Evolutionary conservation across 2,797 vertebrate genomes (phyloP), one percentile per base, ranked within the genome.

Genomic region (Fundulus diaphanus): DNA sequence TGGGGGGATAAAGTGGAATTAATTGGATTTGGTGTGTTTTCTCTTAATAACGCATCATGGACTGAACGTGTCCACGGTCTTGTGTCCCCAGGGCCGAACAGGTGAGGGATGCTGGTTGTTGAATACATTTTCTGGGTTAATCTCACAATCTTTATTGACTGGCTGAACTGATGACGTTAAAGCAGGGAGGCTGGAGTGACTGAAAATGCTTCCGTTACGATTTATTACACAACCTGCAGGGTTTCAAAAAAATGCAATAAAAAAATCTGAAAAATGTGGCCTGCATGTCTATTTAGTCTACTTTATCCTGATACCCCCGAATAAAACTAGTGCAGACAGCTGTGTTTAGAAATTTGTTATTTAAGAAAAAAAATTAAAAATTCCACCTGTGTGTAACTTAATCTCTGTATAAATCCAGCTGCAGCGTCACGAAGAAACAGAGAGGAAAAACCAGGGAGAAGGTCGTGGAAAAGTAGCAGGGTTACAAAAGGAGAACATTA

Each of bases 1-100:
- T 40, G 16, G 68, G 69, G 61, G 73, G 82, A 76, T 71, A 85
- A 84, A 74, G 78, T 33, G 76, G 82, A 87, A 84, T 92, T 90
- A 91, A 90, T 88, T 84, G 76, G 81, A 83, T 88, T 90, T 83
- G 80, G 70, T 59, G 48, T 52, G 13, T 81, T 83, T 66, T 82
- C 76, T 86, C 77, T 44, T 82, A 67, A 83, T 82, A 82, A 78
- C 85, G 89, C 76, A 74, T 86, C 72, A 78, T 81, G 73, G 76
- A 79, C 80, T 51, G 75, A 29, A 48, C 54, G 46, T 73, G 69
- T 77, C 65, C 15, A 0, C 70, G 56, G 46, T 61, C 40, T 15
- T 3, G 1, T 54, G 75, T 80, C 79, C 82, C 82, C 68, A 68
- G 27, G 54, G 83, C 70, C 67, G 61, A 68, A 69, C 35, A 35